Evolutionary conservation across 2,113 vertebrate genomes (phyloP), one percentile per base, ranked within the genome.

Genomic region (Podilymbus podiceps): DNA sequence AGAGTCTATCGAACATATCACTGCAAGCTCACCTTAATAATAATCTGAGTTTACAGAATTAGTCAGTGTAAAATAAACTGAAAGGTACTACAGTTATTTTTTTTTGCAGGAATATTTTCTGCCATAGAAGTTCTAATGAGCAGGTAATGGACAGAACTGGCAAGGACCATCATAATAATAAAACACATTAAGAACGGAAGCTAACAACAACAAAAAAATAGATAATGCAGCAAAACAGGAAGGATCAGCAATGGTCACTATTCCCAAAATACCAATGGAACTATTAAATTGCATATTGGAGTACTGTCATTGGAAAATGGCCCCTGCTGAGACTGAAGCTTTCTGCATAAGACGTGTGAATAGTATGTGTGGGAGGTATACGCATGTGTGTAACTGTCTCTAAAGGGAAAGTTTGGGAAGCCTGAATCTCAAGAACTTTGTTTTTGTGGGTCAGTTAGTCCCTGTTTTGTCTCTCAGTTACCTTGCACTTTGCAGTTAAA

Each of bases 351-450:
- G 38, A 24, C 27, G 9, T 22, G 9, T 59, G 33, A 67, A 67
- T 8, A 19, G 11, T 44, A 3, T 4, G 13, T 12, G 25, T 30
- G 42, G 42, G 38, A 5, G 3, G 6, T 42, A 11, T 12, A 40
- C 0, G 0, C 1, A 0, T 47, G 31, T 31, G 12, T 50, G 3
- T 18, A 74, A 35, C 17, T 58, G 17, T 53, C 40, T 71, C 50
- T 59, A 55, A 50, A 55, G 67, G 35, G 40, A 76, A 68, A 30
- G 35, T 47, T 64, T 15, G 31, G 8, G 42, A 35, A 88, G 3
- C 20, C 59, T 60, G 38, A 81, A 33, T 59, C 6, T 53, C 40
- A 59, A 58, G 38, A 46, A 33, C 16, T 80, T 88, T 30, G 19
- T 2, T 25, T 25, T 55, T 18, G 2, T 42, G 62, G 20, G 27